Base-by-base conservation (phyloP, 1,140 invertebrate genomes). In the Drosophila tristis region DNA sequence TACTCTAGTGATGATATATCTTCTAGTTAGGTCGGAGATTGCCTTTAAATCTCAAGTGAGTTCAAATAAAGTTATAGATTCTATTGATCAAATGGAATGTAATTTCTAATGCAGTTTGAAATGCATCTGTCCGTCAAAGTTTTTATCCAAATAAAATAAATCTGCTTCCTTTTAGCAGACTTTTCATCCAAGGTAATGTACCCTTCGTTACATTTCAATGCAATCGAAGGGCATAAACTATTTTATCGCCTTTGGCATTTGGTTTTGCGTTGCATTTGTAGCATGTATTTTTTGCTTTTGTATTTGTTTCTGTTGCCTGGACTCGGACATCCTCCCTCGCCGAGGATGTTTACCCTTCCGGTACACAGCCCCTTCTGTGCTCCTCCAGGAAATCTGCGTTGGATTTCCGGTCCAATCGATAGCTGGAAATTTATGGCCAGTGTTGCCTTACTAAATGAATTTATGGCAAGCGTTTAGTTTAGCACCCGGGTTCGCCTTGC, bases 381-480 rank as follows among this genome's bases (percentile, higher is more conserved):
- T 39, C 4, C 35, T 13, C 11, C 35, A 13, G 35, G 35, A 39
- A 13, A 39, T 39, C 35, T 39, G 35, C 35, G 35, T 50, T 51
- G 68, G 55, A 82, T 74, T 61, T 78, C 62, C 80, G 35, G 15
- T 63, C 62, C 68, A 87, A 89, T 87, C 82, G 82, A 87, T 87
- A 82, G 75, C 66, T 47, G 51, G 13, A 61, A 89, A 87, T 87
- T 87, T 87, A 87, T 87, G 75, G 58, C 50, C 84, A 70, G 48
- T 63, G 75, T 76, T 89, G 84, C 84, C 71, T 87, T 89, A 84
- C 79, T 82, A 87, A 87, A 87, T 87, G 82, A 87, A 89, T 87
- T 87, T 87, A 87, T 89, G 75, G 82, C 75, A 26, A 65, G 49
- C 84, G 79, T 75, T 86, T 86, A 86, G 63, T 72, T 86, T 86